These are phyloP conservation scores for Hyles euphorbiae DNA, from an alignment of 1,140 invertebrate species.

Conservation along the genomic window DNA sequence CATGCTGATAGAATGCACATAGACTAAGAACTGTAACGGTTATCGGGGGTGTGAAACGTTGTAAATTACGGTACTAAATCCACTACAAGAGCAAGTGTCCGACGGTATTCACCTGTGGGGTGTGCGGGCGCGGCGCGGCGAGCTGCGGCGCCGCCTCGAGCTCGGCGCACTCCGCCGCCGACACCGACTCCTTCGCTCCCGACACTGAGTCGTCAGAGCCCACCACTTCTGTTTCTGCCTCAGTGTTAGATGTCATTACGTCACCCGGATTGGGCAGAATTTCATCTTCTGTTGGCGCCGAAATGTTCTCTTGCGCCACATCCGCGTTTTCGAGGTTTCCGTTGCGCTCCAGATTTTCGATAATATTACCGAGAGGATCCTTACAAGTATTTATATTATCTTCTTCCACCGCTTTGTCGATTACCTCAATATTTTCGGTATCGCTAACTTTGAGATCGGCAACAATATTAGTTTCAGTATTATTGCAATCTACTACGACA, in stretches of 20 bases:
- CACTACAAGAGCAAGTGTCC: constrained; percentile 62
- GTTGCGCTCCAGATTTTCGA: constrained; percentile 28
- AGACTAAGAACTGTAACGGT: constrained; percentile 54
- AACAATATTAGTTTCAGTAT: too few relatives aligned
- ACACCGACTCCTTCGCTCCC: constrained; percentile 17
- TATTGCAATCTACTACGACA: too few relatives aligned
- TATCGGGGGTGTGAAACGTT: constrained; percentile 42
- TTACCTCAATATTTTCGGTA: background rate
- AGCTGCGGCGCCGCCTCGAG: constrained; percentile 30
- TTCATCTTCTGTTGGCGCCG: too few relatives aligned
- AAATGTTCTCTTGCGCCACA: background rate
- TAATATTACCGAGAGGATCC: constrained; percentile 16
- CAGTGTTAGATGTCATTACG: background rate
- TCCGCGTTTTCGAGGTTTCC: constrained; percentile 23
- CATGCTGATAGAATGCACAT: constrained; percentile 64
- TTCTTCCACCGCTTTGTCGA: constrained; percentile 14
- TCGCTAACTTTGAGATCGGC: too few relatives aligned
- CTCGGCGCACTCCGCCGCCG: constrained; percentile 15
- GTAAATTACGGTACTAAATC: constrained; percentile 50
- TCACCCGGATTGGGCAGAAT: too few relatives aligned
- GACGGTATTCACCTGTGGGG: constrained; percentile 62
- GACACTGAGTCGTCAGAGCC: constrained; percentile 29
- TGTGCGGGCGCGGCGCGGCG: constrained; percentile 24
- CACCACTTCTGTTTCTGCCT: constrained; percentile 12
- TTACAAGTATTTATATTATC: constrained; percentile 18